phyloP scores from a whole-genome alignment of 1,140 invertebrate genomes.

The Temnothorax nylanderi region DNA sequence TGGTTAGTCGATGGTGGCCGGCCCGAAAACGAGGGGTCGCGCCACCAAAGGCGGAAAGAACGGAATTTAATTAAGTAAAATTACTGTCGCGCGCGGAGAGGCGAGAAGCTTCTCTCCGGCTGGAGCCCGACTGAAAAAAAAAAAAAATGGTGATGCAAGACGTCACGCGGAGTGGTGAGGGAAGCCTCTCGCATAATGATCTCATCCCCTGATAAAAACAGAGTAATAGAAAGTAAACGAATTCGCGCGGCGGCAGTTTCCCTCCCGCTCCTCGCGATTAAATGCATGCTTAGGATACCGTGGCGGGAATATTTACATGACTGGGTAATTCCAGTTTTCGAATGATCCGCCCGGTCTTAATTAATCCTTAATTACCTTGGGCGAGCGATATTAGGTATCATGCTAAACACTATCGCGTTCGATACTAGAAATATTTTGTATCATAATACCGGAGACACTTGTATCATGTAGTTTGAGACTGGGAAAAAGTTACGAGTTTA shows the following conservation, averaged over 20 bases:
- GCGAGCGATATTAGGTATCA: background rate
- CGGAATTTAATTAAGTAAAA: constrained; percentile 87
- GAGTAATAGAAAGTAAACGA: constrained; percentile 73
- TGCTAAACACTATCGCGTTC: background rate
- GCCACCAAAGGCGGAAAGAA: constrained; percentile 81
- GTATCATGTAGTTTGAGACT: background rate
- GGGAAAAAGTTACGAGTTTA: background rate
- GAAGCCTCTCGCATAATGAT: constrained; percentile 65
- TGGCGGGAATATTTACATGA: constrained; percentile 38
- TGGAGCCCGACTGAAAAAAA: constrained; percentile 53
- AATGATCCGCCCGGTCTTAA: constrained; percentile 33
- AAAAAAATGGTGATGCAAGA: constrained; percentile 68
- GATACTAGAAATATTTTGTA: background rate
- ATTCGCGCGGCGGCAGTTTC: constrained; percentile 36
- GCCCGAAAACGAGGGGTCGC: constrained; percentile 59
- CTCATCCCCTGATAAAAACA: constrained; percentile 73
- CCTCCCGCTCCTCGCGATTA: constrained; percentile 14
- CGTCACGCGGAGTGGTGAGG: constrained; percentile 48
- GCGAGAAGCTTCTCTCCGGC: constrained; percentile 75
- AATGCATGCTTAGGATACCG: constrained; percentile 31
- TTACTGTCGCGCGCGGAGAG: constrained; percentile 84
- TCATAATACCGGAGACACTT: background rate
- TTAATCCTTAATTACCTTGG: constrained; percentile 45
- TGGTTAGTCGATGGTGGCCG: constrained; percentile 54
- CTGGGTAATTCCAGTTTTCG: constrained; percentile 16